Evolutionary conservation across 2,113 vertebrate species (phyloP).

Genomic region (Myiozetetes cayanensis): DNA sequence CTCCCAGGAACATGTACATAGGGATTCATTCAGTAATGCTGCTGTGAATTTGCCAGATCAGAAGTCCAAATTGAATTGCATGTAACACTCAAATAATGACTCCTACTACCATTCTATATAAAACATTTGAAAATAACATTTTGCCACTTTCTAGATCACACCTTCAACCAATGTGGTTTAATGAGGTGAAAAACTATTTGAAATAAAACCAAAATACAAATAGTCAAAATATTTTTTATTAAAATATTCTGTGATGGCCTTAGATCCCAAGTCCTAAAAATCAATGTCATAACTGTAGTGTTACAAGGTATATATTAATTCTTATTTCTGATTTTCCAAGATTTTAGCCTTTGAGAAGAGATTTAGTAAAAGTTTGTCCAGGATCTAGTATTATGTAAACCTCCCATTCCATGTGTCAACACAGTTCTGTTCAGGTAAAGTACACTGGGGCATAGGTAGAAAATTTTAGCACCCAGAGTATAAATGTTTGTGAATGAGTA

Average conservation of each 20-base stretch:
- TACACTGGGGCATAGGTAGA: not conserved
- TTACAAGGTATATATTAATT: not conserved
- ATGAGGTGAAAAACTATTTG: not conserved
- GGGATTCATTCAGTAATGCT: not conserved
- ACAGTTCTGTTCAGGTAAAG: not conserved
- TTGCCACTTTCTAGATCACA: not conserved
- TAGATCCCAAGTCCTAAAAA: not conserved
- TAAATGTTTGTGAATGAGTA: not conserved
- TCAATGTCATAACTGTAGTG: not conserved
- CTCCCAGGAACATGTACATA: not conserved
- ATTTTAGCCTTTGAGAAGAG: not conserved
- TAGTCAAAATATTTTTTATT: constrained; percentile 12
- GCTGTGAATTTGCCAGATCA: not conserved
- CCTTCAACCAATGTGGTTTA: not conserved
- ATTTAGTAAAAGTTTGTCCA: not conserved
- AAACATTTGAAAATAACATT: not conserved
- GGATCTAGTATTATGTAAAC: not conserved
- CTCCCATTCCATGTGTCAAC: not conserved
- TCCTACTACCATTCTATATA: not conserved
- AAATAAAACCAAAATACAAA: constrained; percentile 25
- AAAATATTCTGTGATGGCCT: not conserved
- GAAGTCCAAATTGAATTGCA: not conserved
- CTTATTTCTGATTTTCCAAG: not conserved
- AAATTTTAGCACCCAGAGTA: not conserved
- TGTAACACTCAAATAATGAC: not conserved